Conservation (phyloP, 2,797 vertebrate genomes). For the Passerculus sandwichensis region DNA sequence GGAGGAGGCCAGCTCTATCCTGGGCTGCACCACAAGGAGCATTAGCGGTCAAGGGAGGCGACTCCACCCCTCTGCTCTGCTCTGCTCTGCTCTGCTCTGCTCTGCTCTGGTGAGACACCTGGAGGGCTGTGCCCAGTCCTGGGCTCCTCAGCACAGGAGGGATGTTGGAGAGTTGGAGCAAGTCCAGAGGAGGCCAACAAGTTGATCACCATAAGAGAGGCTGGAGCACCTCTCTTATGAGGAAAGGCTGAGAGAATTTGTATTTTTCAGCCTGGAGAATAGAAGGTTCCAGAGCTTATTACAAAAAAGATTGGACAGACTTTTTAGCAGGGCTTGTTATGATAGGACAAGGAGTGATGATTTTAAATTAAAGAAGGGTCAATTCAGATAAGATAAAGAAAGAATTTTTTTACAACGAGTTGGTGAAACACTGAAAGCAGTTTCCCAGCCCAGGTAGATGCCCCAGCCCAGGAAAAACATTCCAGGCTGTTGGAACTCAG, state of each 20-base stretch:
- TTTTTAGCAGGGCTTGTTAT: neutral
- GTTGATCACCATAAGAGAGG: neutral
- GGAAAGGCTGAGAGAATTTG: neutral
- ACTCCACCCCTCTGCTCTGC: neutral
- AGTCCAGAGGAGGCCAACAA: neutral
- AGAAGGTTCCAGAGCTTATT: neutral
- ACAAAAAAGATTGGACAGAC: neutral
- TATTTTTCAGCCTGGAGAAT: neutral
- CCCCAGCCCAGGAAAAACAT: too few species aligned
- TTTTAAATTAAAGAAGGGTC: neutral
- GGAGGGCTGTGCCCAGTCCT: neutral
- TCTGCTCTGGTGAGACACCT: neutral
- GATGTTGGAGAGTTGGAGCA: rapidly evolving
- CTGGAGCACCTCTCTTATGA: neutral
- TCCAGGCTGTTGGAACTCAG: neutral
- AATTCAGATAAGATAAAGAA: neutral
- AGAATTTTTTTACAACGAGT: too few species aligned
- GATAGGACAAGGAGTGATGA: neutral
- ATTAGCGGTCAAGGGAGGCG: neutral
- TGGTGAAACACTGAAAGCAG: neutral
- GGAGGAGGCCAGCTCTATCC: neutral
- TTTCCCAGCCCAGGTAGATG: neutral
- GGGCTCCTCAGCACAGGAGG: neutral
- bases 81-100: too few species aligned
- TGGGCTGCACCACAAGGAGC: neutral